A percentile compares a stretch with the other conserved stretches of the same genome.
phyloP scores from a whole-genome alignment of 2,888 invertebrate species.

The Hedya salicella region DNA sequence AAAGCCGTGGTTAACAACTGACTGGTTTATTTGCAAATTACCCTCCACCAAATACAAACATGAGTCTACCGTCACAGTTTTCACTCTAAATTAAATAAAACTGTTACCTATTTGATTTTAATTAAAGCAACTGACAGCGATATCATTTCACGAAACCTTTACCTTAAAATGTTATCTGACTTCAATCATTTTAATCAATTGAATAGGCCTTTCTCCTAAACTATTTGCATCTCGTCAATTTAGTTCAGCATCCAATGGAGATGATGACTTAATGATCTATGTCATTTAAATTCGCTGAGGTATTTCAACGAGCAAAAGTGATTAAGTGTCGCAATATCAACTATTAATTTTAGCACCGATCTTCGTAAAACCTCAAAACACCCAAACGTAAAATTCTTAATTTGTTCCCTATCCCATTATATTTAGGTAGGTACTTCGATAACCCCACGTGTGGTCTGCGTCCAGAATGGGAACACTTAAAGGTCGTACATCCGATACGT shows the following conservation, averaged over 20 bases:
- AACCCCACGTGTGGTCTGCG: slow-evolving; percentile 29
- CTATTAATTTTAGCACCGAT: too few relatives aligned
- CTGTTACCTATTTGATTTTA: slow-evolving; percentile 19
- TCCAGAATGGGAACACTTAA: slow-evolving; percentile 25
- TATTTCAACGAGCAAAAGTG: too few relatives aligned
- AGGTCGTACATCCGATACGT: slow-evolving; percentile 41
- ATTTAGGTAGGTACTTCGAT: too few relatives aligned
- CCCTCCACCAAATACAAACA: too few relatives aligned
- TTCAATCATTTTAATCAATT: not conserved
- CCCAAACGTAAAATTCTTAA: too few relatives aligned
- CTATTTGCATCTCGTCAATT: not conserved
- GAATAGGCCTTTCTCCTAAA: not conserved
- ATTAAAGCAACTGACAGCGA: slow-evolving; percentile 25
- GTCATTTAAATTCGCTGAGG: too few relatives aligned
- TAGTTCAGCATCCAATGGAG: not conserved
- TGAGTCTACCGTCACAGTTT: too few relatives aligned
- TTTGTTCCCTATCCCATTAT: slow-evolving; percentile 5
- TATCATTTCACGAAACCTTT: slow-evolving; percentile 9
- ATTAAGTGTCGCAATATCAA: too few relatives aligned
- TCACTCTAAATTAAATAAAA: slow-evolving; percentile 14
- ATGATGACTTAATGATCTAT: not conserved
- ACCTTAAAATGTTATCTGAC: not conserved
- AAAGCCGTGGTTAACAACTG: too few relatives aligned
- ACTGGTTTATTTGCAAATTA: too few relatives aligned
- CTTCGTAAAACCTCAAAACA: not conserved